These are phyloP conservation scores for Melanargia galathea DNA, from an alignment of 2,888 invertebrate genomes.

Conservation along the genomic window DNA sequence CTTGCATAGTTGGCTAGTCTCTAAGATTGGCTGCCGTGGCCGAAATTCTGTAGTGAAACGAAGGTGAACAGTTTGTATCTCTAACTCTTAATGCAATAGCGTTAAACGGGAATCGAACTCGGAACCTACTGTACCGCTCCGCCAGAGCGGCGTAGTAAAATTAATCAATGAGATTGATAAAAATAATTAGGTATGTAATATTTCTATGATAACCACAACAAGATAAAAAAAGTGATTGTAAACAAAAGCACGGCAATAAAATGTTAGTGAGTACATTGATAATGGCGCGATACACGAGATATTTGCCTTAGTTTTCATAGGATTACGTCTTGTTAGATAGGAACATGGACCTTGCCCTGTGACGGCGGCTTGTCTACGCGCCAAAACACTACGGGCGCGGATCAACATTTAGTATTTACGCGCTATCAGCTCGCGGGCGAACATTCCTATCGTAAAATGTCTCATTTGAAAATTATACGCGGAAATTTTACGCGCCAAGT, in stretches of 20 bases:
- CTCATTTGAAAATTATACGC: slow-evolving; percentile 75
- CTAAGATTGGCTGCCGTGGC: no score
- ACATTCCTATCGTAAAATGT: slow-evolving; percentile 62
- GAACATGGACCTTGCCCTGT: slow-evolving; percentile 69
- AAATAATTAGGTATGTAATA: background rate
- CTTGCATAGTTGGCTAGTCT: no score
- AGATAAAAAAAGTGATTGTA: background rate
- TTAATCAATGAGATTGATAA: no score
- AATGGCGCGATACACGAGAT: slow-evolving; percentile 7
- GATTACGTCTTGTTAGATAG: slow-evolving; percentile 29
- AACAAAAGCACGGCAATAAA: slow-evolving; percentile 1
- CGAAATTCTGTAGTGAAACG: no score
- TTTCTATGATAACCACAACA: background rate
- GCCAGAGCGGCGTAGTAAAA: background rate
- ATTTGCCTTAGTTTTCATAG: slow-evolving; percentile 16
- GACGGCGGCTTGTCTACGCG: slow-evolving; percentile 57
- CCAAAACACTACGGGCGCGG: slow-evolving; percentile 58
- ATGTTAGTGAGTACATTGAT: slow-evolving; percentile 1
- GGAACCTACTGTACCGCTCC: background rate
- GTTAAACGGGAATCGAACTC: background rate
- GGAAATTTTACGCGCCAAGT: slow-evolving; percentile 69
- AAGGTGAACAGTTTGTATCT: no score
- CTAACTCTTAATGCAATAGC: background rate
- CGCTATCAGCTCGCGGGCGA: slow-evolving; percentile 58
- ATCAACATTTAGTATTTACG: slow-evolving; percentile 62